Evolutionary conservation across 2,113 vertebrate species (phyloP).

Genomic region (Aspiorhynchus laticeps): DNA sequence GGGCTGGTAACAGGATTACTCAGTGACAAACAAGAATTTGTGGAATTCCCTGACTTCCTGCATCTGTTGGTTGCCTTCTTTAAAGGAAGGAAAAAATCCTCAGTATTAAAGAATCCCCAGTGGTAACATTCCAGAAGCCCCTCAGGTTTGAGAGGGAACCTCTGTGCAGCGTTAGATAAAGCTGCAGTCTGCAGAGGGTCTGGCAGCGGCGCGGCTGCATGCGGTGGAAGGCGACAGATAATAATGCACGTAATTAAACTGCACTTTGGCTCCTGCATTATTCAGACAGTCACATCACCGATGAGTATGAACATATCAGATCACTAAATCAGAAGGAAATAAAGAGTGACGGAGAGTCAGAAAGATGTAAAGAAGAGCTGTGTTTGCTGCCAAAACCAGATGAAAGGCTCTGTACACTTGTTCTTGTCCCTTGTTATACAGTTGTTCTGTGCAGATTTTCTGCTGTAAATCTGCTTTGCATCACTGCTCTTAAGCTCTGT

Average conservation of each 20-base stretch:
- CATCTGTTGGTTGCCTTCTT: conserved; percentile 69
- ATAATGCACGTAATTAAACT: conserved; percentile 55
- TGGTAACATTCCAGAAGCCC: conserved; percentile 73
- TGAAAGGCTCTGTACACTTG: conserved; percentile 60
- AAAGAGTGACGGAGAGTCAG: conserved; percentile 7
- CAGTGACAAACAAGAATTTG: conserved; percentile 77
- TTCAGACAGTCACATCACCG: conserved; percentile 44
- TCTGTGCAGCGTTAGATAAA: conserved; percentile 76
- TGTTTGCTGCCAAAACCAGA: conserved; percentile 55
- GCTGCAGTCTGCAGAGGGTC: conserved; percentile 59
- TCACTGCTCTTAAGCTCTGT: conserved; percentile 52
- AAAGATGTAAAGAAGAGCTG: conserved; percentile 14
- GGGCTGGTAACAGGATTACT: conserved; percentile 81
- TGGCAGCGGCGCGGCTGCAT: conserved; percentile 55
- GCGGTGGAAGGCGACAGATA: conserved; percentile 57
- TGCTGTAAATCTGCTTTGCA: conserved; percentile 56
- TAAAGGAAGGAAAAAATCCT: conserved; percentile 44
- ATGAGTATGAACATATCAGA: conserved; percentile 35
- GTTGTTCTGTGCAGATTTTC: conserved; percentile 48
- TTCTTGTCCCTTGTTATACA: conserved; percentile 53
- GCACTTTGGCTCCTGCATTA: conserved; percentile 46
- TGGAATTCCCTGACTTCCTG: conserved; percentile 77
- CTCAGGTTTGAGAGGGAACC: conserved; percentile 72
- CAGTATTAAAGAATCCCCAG: conserved; percentile 64
- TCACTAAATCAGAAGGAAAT: conserved; percentile 23